These are phyloP conservation scores for Molothrus aeneus DNA, from an alignment of 2,797 vertebrate species.

Conservation along the genomic window DNA sequence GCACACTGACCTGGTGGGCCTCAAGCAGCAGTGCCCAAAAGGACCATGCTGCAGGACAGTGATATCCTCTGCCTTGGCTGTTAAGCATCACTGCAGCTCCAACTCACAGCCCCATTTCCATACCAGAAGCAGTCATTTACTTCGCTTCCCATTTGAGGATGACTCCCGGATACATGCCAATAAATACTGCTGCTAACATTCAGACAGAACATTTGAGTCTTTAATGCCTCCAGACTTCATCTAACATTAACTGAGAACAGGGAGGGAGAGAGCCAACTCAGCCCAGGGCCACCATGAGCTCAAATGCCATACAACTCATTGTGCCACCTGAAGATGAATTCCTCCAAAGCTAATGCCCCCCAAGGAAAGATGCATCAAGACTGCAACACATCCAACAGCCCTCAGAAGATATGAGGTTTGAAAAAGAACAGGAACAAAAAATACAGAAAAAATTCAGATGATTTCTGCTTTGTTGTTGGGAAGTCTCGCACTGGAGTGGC, in stretches of 20 bases:
- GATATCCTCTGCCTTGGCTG: not conserved
- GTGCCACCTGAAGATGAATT: not conserved
- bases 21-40: not conserved
- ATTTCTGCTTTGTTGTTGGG: not conserved
- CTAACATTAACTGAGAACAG: fast-evolving
- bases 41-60: fast-evolving
- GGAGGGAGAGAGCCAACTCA: not conserved
- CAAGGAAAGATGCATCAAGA: not conserved
- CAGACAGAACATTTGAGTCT: not conserved
- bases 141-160: not conserved
- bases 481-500: not conserved
- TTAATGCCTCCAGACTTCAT: not conserved
- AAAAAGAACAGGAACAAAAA: not conserved
- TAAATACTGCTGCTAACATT: not conserved
- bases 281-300: not conserved
- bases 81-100: not conserved
- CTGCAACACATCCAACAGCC: not conserved
- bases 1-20: not conserved
- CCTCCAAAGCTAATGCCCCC: not conserved
- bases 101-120: not conserved
- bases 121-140: fast-evolving
- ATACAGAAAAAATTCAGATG: not conserved
- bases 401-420: fast-evolving
- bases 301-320: not conserved
- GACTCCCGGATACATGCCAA: not conserved